Conservation (phyloP, 2,113 vertebrate species). For the Caranx melampygus region DNA sequence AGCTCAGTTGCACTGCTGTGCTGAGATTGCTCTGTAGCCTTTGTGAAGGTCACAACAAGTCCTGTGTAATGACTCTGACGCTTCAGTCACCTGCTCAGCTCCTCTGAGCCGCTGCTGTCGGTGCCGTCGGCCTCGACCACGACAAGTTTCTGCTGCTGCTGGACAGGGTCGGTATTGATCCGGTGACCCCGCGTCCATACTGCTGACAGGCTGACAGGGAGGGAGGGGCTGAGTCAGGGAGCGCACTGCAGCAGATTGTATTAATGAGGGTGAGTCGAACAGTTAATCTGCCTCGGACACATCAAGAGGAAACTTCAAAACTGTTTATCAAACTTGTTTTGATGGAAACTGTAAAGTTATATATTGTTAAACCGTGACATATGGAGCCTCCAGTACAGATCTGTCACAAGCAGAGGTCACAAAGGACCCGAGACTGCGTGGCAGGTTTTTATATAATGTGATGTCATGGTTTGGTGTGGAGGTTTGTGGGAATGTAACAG, state of each 20-base stretch:
- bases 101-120: slow-evolving; percentile 7
- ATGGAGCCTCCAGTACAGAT: too few species aligned
- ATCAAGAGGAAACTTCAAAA: too few species aligned
- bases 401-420: too few species aligned
- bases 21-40: neutral
- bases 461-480: too few species aligned
- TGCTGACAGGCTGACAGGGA: slow-evolving; percentile 35
- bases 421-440: too few species aligned
- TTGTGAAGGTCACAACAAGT: slow-evolving; percentile 4
- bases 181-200: slow-evolving; percentile 4
- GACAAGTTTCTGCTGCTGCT: slow-evolving; percentile 15
- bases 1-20: neutral
- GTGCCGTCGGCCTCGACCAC: neutral
- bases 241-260: neutral
- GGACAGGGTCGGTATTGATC: slow-evolving; percentile 22
- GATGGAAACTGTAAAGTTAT: too few species aligned
- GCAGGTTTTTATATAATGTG: too few species aligned
- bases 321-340: too few species aligned
- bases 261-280: slow-evolving; percentile 18
- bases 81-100: neutral
- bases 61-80: neutral
- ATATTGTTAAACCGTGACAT: too few species aligned
- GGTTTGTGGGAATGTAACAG: too few species aligned
- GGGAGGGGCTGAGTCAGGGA: slow-evolving; percentile 40
- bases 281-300: neutral